These are phyloP conservation scores for Drosophila aldrichi DNA, from an alignment of 2,888 invertebrate genomes.

Conservation along the genomic window DNA sequence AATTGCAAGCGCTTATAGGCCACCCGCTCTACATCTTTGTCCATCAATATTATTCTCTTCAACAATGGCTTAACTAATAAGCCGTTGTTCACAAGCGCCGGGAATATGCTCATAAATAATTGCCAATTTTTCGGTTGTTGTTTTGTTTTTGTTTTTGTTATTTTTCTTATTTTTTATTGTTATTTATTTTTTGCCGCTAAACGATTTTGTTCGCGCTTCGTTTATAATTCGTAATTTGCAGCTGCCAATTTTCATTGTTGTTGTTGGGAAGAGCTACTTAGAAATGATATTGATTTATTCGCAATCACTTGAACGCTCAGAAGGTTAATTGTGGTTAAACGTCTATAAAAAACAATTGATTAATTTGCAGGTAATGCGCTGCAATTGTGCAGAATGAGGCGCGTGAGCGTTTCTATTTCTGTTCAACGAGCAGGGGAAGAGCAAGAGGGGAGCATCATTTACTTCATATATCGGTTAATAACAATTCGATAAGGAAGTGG, in stretches of 20 bases:
- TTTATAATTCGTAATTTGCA: constrained; percentile 57
- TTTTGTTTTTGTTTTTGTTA: neutral
- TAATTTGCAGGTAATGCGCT: constrained; percentile 63
- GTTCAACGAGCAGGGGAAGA: neutral
- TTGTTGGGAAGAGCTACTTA: constrained; percentile 36
- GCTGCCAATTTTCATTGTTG: constrained; percentile 36
- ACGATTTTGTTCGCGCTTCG: constrained; percentile 72
- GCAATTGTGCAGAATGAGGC: constrained; percentile 13
- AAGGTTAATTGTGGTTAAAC: constrained; percentile 75
- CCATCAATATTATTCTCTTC: constrained; percentile 21
- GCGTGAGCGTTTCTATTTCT: constrained; percentile 4
- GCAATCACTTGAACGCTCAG: constrained; percentile 67
- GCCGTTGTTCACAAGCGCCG: constrained; percentile 34
- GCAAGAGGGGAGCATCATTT: neutral
- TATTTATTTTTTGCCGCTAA: constrained; percentile 35
- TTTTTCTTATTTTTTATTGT: constrained; percentile 19
- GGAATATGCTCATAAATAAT: constrained; percentile 61
- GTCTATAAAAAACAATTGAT: constrained; percentile 69
- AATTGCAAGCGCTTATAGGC: constrained; percentile 45
- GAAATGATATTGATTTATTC: constrained; percentile 68
- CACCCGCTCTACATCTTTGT: neutral
- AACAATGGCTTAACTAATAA: constrained; percentile 51
- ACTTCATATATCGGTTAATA: constrained; percentile 42
- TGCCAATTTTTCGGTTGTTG: constrained; percentile 51
- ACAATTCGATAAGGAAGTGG: constrained; percentile 53